A percentile compares a stretch with the other conserved stretches of the same genome.
These are phyloP conservation scores for Eretmochelys imbricata DNA, from an alignment of 2,113 vertebrate species.

Conservation along the genomic window DNA sequence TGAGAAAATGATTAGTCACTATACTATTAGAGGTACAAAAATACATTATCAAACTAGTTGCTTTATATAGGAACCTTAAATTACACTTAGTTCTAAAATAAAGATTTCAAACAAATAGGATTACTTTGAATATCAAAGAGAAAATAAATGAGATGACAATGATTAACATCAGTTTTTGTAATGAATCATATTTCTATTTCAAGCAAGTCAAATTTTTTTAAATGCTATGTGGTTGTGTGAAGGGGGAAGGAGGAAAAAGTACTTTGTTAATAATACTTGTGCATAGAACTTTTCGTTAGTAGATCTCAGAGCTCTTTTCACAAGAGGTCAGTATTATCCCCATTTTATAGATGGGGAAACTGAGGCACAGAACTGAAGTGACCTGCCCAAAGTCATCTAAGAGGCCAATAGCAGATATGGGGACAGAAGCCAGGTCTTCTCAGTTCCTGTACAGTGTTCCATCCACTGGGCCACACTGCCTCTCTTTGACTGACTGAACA, in stretches of 20 bases:
- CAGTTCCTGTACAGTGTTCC: not conserved
- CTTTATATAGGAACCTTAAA: not conserved
- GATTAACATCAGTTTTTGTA: not conserved
- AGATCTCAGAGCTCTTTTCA: not conserved
- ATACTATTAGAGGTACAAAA: constrained; percentile 17
- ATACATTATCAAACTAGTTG: no score
- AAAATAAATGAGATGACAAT: not conserved
- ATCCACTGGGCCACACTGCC: not conserved
- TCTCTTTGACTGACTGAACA: not conserved
- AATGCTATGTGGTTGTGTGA: not conserved
- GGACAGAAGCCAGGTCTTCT: not conserved
- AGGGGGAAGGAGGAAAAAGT: not conserved
- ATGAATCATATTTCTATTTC: not conserved
- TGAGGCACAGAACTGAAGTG: not conserved
- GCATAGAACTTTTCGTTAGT: not conserved
- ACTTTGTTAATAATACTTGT: not conserved
- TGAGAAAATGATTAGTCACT: constrained; percentile 37
- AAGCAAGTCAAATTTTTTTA: not conserved
- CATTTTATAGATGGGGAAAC: not conserved
- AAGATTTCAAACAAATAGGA: not conserved
- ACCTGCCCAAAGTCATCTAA: not conserved
- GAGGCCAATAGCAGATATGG: not conserved
- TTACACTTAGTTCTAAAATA: not conserved
- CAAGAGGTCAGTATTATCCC: not conserved
- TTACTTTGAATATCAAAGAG: constrained; percentile 1